Percentiles rank a stretch among this genome's conserved stretches.
phyloP scores from a whole-genome alignment of 1,140 invertebrate genomes.

The Cephus cinctus region DNA sequence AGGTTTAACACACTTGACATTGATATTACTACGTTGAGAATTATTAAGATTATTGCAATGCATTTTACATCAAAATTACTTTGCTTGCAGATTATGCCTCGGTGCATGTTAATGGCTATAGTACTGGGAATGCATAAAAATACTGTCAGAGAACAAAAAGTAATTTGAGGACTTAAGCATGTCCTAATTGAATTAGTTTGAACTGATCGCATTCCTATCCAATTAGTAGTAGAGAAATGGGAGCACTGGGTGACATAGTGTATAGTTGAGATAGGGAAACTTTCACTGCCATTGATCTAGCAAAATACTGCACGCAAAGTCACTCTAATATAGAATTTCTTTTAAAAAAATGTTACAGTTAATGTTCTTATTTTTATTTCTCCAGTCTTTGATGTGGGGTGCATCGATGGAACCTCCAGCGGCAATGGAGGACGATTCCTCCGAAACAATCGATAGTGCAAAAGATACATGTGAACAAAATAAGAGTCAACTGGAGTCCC shows the following conservation, averaged over 20 bases:
- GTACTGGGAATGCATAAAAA: too few relatives aligned
- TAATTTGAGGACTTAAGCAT: too few relatives aligned
- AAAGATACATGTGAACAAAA: conserved; percentile 38
- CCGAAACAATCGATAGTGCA: conserved; percentile 23
- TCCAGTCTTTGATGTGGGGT: conserved; percentile 49
- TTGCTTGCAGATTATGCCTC: too few relatives aligned
- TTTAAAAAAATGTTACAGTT: conserved; percentile 42
- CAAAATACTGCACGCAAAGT: conserved; percentile 17
- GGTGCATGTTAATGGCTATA: too few relatives aligned
- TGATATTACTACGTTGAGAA: too few relatives aligned
- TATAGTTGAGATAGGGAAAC: conserved; percentile 36
- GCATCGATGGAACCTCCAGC: conserved; percentile 43
- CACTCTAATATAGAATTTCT: conserved; percentile 4
- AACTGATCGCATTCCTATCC: conserved; percentile 41
- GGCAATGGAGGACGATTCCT: conserved; percentile 31
- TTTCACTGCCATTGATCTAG: conserved; percentile 50
- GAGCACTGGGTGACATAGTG: conserved; percentile 44
- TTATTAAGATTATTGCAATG: too few relatives aligned
- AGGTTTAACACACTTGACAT: too few relatives aligned
- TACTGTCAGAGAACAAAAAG: too few relatives aligned
- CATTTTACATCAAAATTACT: too few relatives aligned
- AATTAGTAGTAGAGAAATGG: conserved; percentile 48
- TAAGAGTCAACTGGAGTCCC: conserved; percentile 42
- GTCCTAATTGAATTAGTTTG: conserved; percentile 53
- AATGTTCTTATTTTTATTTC: conserved; percentile 36